phyloP scores from a whole-genome alignment of 2,888 invertebrate species.

The Thymelicus acteon region DNA sequence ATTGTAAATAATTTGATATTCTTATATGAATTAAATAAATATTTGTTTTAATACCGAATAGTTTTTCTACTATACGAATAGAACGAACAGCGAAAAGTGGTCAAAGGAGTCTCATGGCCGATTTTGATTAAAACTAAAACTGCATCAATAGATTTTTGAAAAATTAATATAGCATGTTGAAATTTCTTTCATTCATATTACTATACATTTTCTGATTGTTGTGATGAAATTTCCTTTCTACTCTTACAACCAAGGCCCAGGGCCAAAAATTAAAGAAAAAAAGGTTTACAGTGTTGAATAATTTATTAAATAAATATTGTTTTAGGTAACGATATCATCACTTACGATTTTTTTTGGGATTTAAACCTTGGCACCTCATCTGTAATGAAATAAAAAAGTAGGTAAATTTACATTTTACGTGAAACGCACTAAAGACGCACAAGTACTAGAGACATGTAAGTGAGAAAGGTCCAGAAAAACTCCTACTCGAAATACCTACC shows the following conservation, averaged over 20 bases:
- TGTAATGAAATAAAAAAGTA: constrained; percentile 43
- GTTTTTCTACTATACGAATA: constrained; percentile 51
- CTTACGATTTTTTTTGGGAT: constrained; percentile 1
- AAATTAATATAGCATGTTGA: too few relatives aligned
- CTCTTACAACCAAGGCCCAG: constrained; percentile 43
- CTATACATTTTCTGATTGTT: too few relatives aligned
- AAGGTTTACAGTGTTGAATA: constrained; percentile 28
- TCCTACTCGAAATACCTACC: too few relatives aligned
- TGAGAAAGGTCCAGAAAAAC: too few relatives aligned
- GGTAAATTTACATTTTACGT: not conserved
- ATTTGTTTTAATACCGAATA: constrained; percentile 80
- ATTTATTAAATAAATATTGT: constrained; percentile 28
- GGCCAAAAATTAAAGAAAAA: constrained; percentile 41
- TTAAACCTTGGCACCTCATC: constrained; percentile 42
- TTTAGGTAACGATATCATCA: not conserved
- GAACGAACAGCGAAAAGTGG: too few relatives aligned
- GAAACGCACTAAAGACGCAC: too few relatives aligned
- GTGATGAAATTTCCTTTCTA: too few relatives aligned
- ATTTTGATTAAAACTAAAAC: too few relatives aligned
- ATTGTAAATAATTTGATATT: constrained; percentile 84
- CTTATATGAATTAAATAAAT: constrained; percentile 82
- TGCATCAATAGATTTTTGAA: too few relatives aligned
- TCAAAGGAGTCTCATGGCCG: too few relatives aligned
- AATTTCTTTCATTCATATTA: too few relatives aligned
- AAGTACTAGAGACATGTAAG: not conserved